These are phyloP conservation scores for Rutpela maculata DNA, from an alignment of 2,888 invertebrate species.

Conservation along the genomic window DNA sequence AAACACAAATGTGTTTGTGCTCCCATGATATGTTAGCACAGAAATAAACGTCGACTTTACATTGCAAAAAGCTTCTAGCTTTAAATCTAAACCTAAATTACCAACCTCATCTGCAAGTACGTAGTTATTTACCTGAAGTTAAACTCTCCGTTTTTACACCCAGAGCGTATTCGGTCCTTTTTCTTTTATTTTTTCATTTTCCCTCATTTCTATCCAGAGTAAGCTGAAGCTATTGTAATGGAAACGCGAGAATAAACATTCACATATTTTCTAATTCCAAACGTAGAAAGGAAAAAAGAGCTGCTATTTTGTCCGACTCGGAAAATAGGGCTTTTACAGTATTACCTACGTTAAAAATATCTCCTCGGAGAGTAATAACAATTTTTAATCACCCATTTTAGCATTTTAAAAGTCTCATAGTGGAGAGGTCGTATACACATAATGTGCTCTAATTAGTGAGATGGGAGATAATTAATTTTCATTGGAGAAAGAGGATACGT, in stretches of 20 bases:
- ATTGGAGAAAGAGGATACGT: background rate
- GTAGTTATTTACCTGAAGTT: background rate
- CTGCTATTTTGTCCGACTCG: conserved; percentile 1
- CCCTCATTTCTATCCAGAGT: background rate
- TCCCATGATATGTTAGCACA: too few species aligned
- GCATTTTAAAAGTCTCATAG: conserved; percentile 12
- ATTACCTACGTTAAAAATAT: conserved; percentile 26
- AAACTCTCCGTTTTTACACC: background rate
- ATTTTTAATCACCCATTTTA: conserved; percentile 31
- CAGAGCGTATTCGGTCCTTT: background rate
- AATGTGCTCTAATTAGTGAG: conserved; percentile 17
- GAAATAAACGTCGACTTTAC: too few species aligned
- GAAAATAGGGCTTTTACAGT: conserved; percentile 14
- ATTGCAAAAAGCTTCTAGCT: too few species aligned
- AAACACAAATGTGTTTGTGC: too few species aligned
- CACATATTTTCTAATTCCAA: conserved; percentile 30
- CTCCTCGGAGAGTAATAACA: conserved; percentile 33
- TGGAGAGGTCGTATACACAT: background rate
- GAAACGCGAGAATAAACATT: conserved; percentile 17
- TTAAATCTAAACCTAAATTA: background rate
- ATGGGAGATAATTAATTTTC: conserved; percentile 16
- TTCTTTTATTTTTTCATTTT: conserved; percentile 19
- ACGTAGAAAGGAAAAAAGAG: background rate
- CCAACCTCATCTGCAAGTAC: background rate
- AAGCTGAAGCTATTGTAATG: conserved; percentile 16